A percentile compares a stretch with the other conserved stretches of the same genome.
Conservation (phyloP, 2,113 vertebrate genomes). For the Gymnogyps californianus region DNA sequence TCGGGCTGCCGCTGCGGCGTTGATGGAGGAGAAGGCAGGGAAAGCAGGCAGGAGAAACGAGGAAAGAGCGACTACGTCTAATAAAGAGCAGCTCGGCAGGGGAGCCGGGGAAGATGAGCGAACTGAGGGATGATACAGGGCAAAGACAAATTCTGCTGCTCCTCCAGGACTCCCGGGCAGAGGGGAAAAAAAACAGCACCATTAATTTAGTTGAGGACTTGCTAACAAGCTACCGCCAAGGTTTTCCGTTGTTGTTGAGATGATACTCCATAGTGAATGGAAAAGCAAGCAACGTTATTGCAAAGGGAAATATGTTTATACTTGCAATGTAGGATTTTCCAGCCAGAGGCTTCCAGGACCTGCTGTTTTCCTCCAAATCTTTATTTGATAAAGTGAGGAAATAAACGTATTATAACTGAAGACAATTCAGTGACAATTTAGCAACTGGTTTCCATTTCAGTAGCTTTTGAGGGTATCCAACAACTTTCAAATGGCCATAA, state of each 20-base stretch:
- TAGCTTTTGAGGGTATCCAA: neutral
- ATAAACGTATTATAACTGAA: neutral
- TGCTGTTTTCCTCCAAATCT: neutral
- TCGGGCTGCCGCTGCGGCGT: accelerated
- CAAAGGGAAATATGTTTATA: neutral
- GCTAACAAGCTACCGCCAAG: neutral
- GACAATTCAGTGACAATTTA: neutral
- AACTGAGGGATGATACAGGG: neutral
- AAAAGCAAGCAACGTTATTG: neutral
- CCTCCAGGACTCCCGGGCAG: neutral
- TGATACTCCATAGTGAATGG: neutral
- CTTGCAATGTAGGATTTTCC: neutral
- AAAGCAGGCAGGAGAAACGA: neutral
- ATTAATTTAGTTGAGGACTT: neutral
- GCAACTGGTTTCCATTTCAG: neutral
- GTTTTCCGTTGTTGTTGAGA: accelerated
- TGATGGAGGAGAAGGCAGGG: accelerated
- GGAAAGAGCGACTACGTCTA: neutral
- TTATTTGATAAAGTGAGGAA: neutral
- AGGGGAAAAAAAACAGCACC: neutral
- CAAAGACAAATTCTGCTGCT: neutral
- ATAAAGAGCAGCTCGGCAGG: accelerated
- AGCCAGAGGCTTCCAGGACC: neutral
- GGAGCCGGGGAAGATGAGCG: neutral
- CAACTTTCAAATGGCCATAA: neutral